phyloP scores from a whole-genome alignment of 1,140 invertebrate genomes.

The Vollenhovia emeryi region DNA sequence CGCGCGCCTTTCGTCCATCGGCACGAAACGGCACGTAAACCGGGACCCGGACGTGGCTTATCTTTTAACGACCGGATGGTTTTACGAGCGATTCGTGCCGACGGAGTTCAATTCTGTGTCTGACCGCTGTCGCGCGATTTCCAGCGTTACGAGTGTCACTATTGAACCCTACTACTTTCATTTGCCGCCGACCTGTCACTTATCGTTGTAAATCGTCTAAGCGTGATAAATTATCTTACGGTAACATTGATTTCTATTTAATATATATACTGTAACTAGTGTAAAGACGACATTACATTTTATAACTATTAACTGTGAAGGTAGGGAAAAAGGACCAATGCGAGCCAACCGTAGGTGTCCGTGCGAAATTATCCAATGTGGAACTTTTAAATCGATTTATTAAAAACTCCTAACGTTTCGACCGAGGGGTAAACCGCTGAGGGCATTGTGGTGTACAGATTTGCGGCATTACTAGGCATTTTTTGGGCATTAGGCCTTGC shows the following conservation, averaged over 20 bases:
- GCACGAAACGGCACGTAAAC: slow-evolving; percentile 48
- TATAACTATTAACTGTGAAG: too few species aligned
- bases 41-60: slow-evolving; percentile 55
- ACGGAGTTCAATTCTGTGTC: slow-evolving; percentile 61
- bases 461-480: too few species aligned
- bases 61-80: slow-evolving; percentile 71
- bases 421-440: too few species aligned
- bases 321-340: too few species aligned
- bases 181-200: neutral
- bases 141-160: slow-evolving; percentile 32
- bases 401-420: too few species aligned
- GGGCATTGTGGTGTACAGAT: too few species aligned
- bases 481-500: too few species aligned
- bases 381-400: too few species aligned
- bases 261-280: neutral
- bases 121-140: slow-evolving; percentile 56
- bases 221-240: neutral
- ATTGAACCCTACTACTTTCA: slow-evolving; percentile 61
- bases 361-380: too few species aligned
- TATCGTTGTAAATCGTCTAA: neutral
- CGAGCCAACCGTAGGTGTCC: too few species aligned
- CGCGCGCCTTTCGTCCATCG: neutral
- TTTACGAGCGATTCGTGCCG: slow-evolving; percentile 72
- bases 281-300: neutral
- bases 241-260: neutral